Evolutionary conservation across 2,113 vertebrate genomes (phyloP).

Genomic region (Hemiprocne comata): DNA sequence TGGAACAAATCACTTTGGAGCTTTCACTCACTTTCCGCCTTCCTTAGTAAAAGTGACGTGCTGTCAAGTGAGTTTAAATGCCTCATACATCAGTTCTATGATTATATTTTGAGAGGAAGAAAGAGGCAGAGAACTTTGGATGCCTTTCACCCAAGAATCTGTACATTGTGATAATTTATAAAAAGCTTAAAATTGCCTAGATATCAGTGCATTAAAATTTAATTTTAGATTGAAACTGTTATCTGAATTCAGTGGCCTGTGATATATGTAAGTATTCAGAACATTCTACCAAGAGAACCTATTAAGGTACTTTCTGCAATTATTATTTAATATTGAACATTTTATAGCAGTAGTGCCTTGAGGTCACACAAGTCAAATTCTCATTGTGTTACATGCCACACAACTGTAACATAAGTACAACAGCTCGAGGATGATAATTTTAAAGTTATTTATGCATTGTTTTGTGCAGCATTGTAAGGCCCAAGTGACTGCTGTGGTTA

Average conservation of each 20-base stretch:
- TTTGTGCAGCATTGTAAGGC: not conserved
- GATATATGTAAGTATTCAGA: not conserved
- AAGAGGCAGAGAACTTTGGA: constrained; percentile 21
- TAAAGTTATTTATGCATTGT: not conserved
- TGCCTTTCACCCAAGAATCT: constrained; percentile 40
- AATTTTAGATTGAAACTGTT: constrained; percentile 25
- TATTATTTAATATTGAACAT: constrained; percentile 56
- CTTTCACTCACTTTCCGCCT: constrained; percentile 51
- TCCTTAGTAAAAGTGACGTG: constrained; percentile 59
- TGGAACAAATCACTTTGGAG: constrained; percentile 46
- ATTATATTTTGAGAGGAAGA: constrained; percentile 38
- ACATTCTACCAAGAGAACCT: constrained; percentile 17
- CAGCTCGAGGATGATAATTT: not conserved
- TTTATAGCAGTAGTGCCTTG: not conserved
- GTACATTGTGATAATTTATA: constrained; percentile 52
- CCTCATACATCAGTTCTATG: constrained; percentile 43
- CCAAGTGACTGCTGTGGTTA: not conserved
- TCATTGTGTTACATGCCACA: not conserved
- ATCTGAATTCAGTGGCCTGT: constrained; percentile 51
- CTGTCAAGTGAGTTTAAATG: constrained; percentile 61
- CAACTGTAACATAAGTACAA: not conserved
- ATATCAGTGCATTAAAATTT: constrained; percentile 39
- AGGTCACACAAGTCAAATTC: constrained; percentile 4
- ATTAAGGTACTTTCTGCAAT: constrained; percentile 47
- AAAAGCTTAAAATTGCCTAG: constrained; percentile 31